Evolutionary conservation across 1,140 invertebrate species (phyloP), one percentile per base, ranked within the genome.

Genomic region (Drosophila malerkotliana): DNA sequence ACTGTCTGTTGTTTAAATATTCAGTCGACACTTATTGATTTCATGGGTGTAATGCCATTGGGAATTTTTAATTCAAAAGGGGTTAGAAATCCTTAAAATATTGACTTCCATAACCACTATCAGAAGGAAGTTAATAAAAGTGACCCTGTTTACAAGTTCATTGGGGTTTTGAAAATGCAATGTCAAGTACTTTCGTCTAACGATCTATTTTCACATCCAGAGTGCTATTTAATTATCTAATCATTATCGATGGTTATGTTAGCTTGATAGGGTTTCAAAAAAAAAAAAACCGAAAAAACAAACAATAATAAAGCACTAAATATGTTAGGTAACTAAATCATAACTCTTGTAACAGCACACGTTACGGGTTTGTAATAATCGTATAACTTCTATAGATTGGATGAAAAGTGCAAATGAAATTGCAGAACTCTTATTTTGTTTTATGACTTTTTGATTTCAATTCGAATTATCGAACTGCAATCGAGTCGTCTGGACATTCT

Each of bases 251-350:
- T 15, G n/a, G n/a, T 37, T 37, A 54, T 55, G 30, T 37, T 54
- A 5, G 21, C n/a, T 5, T 48, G 66, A 69, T 56, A 69, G 26
- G 66, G n/a, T 28, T 24, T 8, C 24, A 37, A 7, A 53, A n/a
- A 53, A n/a, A n/a, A 4, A 32, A 24, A 15, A 45, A 18, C 15
- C 15, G 4, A 41, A 37, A 10, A 37, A 37, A 37, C 34, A 7
- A 14, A 39, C 8, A 32, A 32, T 10, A 32, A 32, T 12, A 37
- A 14, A 44, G 15, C 41, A 44, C 41, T 44, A 44, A 14, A 14
- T 7, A 15, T 21, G 41, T 18, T 47, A 10, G 5, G 41, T 26
- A 32, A 68, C 56, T 68, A 57, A 69, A 69, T 69, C 51, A 68
- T 69, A 39, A 26, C 44, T 37, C 54, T 24, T 57, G 44, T 69